phyloP scores from a whole-genome alignment of 2,113 vertebrate genomes.

The Spea multiplicata region DNA sequence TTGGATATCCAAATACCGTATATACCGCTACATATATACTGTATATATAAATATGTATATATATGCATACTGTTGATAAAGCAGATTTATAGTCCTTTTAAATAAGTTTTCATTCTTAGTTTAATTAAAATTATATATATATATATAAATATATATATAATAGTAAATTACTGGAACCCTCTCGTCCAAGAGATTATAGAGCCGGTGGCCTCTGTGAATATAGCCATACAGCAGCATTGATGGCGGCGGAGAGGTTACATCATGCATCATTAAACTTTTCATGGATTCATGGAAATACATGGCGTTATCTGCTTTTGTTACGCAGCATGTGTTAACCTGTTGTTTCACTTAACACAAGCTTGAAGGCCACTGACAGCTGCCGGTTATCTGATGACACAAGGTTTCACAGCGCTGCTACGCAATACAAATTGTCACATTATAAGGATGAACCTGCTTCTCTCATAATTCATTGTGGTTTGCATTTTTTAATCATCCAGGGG shows the following conservation, averaged over 20 bases:
- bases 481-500: too few relatives aligned
- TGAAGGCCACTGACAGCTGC: neutral
- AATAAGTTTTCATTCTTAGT: too few relatives aligned
- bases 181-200: too few relatives aligned
- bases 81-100: too few relatives aligned
- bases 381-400: neutral
- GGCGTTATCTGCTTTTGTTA: neutral
- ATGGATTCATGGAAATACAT: neutral
- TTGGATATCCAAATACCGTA: too few relatives aligned
- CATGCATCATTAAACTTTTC: neutral
- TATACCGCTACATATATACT: too few relatives aligned
- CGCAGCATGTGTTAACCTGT: neutral
- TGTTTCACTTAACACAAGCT: neutral
- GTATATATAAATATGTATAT: too few relatives aligned
- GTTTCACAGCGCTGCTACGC: neutral
- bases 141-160: too few relatives aligned
- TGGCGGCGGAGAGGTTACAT: neutral
- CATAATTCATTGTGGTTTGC: neutral
- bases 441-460: neutral
- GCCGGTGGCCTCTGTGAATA: neutral
- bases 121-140: too few relatives aligned
- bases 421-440: neutral
- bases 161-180: too few relatives aligned
- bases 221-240: neutral
- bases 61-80: too few relatives aligned